These are phyloP conservation scores for Rallus crepitans DNA, from an alignment of 2,797 vertebrate genomes.

Conservation along the genomic window DNA sequence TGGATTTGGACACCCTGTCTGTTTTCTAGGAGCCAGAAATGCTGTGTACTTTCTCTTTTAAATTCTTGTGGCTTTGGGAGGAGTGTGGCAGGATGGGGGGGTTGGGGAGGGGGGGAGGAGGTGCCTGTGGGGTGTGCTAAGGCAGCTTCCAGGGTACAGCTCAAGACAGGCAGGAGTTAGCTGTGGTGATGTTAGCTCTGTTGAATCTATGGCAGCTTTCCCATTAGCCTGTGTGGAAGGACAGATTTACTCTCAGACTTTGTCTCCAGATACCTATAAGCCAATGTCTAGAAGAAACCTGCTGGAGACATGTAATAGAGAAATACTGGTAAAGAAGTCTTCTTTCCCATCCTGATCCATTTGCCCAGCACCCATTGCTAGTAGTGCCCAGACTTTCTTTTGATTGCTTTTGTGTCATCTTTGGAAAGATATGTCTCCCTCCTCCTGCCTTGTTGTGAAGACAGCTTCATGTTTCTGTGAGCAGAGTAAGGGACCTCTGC, in stretches of 20 bases:
- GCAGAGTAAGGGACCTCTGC: not conserved
- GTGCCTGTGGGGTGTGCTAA: not conserved
- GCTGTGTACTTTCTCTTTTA: not conserved
- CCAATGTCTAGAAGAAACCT: not conserved
- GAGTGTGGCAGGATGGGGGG: not conserved
- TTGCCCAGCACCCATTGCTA: not conserved
- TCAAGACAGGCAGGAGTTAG: not conserved
- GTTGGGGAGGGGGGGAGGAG: not conserved
- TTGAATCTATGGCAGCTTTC: not conserved
- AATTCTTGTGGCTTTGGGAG: not conserved
- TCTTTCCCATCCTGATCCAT: not conserved
- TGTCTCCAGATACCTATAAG: not conserved
- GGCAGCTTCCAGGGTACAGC: not conserved
- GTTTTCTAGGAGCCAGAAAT: not conserved
- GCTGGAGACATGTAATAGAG: not conserved
- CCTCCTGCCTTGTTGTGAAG: not conserved
- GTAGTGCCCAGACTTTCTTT: not conserved
- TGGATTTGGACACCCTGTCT: not conserved
- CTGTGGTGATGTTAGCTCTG: not conserved
- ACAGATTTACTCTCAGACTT: not conserved
- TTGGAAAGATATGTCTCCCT: not conserved
- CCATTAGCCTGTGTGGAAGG: not conserved
- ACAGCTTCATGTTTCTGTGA: not conserved
- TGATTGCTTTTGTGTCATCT: not conserved
- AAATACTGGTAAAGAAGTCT: not conserved